phyloP scores from a whole-genome alignment of 64 coral and sea anemone species.

The Dendronephthya gigantea region DNA sequence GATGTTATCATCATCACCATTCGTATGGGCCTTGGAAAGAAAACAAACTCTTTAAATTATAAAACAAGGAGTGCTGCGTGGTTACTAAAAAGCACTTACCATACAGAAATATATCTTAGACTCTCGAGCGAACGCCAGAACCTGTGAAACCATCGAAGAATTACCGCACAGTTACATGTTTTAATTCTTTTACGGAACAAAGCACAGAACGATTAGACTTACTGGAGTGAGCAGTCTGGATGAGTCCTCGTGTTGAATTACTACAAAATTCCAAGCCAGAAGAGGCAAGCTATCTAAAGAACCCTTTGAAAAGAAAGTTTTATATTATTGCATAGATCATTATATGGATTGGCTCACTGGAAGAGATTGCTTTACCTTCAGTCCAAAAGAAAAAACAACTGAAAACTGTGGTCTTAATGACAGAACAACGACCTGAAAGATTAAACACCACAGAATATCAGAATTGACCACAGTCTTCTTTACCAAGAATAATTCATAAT shows the following conservation, averaged over 20 bases:
- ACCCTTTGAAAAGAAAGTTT: slow-evolving; percentile 47
- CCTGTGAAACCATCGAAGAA: slow-evolving; percentile 32
- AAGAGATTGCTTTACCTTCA: slow-evolving; percentile 48
- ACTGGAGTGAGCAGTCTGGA: slow-evolving; percentile 82
- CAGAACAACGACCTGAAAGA: slow-evolving; percentile 66
- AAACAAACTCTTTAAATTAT: too few species aligned
- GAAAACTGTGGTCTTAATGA: slow-evolving; percentile 75
- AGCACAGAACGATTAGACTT: slow-evolving; percentile 16
- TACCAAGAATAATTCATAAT: not conserved
- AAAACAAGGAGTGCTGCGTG: not conserved
- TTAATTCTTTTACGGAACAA: not conserved
- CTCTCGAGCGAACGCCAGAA: slow-evolving; percentile 82
- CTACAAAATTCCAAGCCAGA: slow-evolving; percentile 86
- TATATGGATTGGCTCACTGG: not conserved
- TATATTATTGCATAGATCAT: too few species aligned
- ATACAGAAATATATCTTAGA: slow-evolving; percentile 74
- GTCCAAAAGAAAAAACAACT: slow-evolving; percentile 69
- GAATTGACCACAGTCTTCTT: not conserved
- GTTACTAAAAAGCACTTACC: slow-evolving; percentile 24
- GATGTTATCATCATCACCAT: slow-evolving; percentile 55
- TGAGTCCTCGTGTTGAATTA: slow-evolving; percentile 67
- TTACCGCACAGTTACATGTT: not conserved
- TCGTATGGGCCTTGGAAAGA: slow-evolving; percentile 56
- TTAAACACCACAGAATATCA: not conserved
- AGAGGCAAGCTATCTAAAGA: slow-evolving; percentile 60